Conservation (phyloP, 2,888 invertebrate genomes). For the Octonoba sinensis region DNA sequence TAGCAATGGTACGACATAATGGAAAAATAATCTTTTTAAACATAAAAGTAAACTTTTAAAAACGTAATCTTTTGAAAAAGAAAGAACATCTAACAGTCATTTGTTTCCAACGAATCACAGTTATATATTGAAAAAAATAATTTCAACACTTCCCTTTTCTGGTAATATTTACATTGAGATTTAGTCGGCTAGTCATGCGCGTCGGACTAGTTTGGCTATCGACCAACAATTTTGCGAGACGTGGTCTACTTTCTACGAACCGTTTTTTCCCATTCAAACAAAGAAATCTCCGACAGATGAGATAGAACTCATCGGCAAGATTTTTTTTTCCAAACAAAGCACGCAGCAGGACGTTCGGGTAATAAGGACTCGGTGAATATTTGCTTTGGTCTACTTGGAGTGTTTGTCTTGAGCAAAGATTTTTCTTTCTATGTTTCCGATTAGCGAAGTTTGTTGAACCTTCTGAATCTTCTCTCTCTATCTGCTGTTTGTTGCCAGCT, state of each 20-base stretch:
- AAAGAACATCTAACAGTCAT: too few species aligned
- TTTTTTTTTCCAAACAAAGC: constrained; percentile 45
- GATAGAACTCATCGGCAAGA: constrained; percentile 6
- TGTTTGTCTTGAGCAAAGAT: constrained; percentile 27
- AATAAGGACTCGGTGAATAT: constrained; percentile 55
- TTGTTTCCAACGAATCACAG: too few species aligned
- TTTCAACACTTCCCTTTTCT: too few species aligned
- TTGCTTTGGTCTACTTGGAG: constrained; percentile 40
- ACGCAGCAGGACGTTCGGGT: constrained; percentile 43
- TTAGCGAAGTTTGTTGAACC: constrained; percentile 18
- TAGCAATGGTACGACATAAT: too few species aligned
- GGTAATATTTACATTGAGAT: constrained; percentile 39
- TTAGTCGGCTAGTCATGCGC: constrained; percentile 49
- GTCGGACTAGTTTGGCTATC: constrained; percentile 46
- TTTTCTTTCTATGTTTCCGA: constrained; percentile 7
- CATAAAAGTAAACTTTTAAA: too few species aligned
- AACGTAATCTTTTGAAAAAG: too few species aligned
- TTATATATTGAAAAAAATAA: too few species aligned
- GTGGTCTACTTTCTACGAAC: constrained; percentile 26
- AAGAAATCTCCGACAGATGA: constrained; percentile 8
- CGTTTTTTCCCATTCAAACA: constrained; percentile 20
- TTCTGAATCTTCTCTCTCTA: constrained; percentile 1
- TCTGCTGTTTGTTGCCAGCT: constrained; percentile 51
- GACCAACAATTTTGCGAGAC: constrained; percentile 5
- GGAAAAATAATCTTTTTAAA: too few species aligned